Percentiles rank a stretch among this genome's conserved stretches.
These are phyloP conservation scores for Crax fasciolata DNA, from an alignment of 2,797 vertebrate species.

Conservation along the genomic window DNA sequence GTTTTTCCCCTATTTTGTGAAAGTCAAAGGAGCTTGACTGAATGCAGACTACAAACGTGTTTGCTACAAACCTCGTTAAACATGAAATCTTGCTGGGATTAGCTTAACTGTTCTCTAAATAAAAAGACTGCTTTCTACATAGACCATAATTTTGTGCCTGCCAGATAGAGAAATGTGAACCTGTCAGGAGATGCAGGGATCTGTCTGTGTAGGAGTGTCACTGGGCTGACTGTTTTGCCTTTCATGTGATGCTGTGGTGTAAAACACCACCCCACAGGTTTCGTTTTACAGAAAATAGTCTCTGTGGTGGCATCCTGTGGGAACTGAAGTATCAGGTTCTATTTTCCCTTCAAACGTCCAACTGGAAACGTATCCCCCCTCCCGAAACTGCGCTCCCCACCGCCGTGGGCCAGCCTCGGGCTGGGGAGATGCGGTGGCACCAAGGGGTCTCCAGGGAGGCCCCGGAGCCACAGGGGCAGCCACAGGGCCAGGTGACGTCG, in stretches of 20 bases:
- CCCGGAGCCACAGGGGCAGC: not conserved
- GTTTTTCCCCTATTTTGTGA: slow-evolving; percentile 9
- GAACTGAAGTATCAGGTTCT: slow-evolving; percentile 62
- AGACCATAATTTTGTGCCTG: slow-evolving; percentile 45
- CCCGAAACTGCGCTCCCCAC: rapidly evolving
- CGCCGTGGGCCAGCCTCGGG: not conserved
- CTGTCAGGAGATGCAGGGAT: slow-evolving; percentile 64
- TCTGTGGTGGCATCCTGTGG: slow-evolving; percentile 55
- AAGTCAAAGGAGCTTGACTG: slow-evolving; percentile 51
- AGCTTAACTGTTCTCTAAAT: slow-evolving; percentile 72
- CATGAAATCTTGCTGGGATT: slow-evolving; percentile 66
- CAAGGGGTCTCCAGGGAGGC: not conserved
- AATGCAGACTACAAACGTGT: slow-evolving; percentile 62
- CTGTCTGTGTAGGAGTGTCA: slow-evolving; percentile 52
- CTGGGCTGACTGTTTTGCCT: slow-evolving; percentile 64
- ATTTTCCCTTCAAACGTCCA: slow-evolving; percentile 55
- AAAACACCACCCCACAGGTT: slow-evolving; percentile 37
- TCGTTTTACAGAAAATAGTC: slow-evolving; percentile 47
- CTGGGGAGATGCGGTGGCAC: not conserved
- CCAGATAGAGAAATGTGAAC: slow-evolving; percentile 72
- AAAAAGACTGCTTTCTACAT: slow-evolving; percentile 57
- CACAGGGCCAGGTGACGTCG: not conserved
- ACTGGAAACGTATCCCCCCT: not conserved
- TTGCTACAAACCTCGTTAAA: slow-evolving; percentile 56
- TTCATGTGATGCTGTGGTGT: slow-evolving; percentile 57